A percentile compares a stretch with the other conserved stretches of the same genome.
Evolutionary conservation across 2,113 vertebrate species (phyloP).

Genomic region (Ctenodactylus gundi): DNA sequence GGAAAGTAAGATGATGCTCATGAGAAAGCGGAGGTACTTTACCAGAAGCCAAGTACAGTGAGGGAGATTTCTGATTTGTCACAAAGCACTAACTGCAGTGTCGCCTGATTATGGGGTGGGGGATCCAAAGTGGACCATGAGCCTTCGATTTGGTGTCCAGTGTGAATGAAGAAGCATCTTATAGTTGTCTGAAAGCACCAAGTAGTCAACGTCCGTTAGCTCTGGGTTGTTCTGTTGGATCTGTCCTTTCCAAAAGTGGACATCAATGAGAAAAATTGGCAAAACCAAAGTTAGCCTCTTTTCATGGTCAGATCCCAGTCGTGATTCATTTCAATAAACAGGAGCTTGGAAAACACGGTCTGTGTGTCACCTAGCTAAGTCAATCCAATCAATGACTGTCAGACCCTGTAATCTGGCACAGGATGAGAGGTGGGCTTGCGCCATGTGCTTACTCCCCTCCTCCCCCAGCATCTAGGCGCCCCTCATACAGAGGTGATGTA

Average conservation of each 20-base stretch:
- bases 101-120: neutral
- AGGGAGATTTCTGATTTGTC: neutral
- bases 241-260: conserved; percentile 54
- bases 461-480: neutral
- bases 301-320: conserved; percentile 73
- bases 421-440: no score
- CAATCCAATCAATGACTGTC: no score
- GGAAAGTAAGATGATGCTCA: neutral
- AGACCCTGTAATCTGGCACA: no score
- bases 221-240: neutral
- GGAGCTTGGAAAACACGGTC: conserved; percentile 57
- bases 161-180: neutral
- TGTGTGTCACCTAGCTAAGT: neutral
- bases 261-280: conserved; percentile 61
- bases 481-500: neutral
- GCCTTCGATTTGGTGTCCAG: neutral
- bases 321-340: conserved; percentile 80
- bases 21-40: neutral
- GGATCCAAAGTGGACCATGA: neutral
- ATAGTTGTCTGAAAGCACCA: neutral
- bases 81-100: neutral
- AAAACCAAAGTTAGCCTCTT: conserved; percentile 76
- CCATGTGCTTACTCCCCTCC: no score
- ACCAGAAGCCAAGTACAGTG: neutral
- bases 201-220: neutral